Conservation (phyloP, 2,888 invertebrate species). For the Drosophila nr. perissopoda region DNA sequence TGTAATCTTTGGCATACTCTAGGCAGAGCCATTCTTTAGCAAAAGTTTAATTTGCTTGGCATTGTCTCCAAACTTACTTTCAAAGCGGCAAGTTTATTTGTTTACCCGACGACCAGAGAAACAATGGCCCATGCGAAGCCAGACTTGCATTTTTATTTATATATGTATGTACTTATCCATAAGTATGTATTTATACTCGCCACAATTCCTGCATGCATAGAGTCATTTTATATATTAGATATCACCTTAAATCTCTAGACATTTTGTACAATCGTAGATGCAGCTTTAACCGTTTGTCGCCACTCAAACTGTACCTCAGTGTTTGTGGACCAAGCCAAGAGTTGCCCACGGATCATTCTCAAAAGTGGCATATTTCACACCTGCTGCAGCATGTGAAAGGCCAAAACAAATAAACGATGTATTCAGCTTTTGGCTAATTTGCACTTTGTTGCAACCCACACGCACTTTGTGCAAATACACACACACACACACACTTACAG, state of each 20-base stretch:
- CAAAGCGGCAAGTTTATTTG: not conserved
- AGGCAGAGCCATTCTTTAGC: not conserved
- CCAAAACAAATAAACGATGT: conserved; percentile 3
- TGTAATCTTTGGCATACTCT: not conserved
- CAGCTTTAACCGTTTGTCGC: not conserved
- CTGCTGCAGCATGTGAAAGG: conserved; percentile 32
- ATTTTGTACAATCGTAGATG: not conserved
- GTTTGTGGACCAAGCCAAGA: conserved; percentile 4
- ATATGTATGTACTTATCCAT: not conserved
- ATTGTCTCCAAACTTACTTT: not conserved
- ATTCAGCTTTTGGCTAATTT: conserved; percentile 16
- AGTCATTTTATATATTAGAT: not conserved
- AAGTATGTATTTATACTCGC: not conserved
- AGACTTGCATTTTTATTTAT: too few species aligned
- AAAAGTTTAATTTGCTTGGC: not conserved
- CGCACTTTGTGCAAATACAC: conserved; percentile 35
- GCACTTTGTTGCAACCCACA: conserved; percentile 40
- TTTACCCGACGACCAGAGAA: too few species aligned
- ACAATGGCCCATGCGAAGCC: too few species aligned
- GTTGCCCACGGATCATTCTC: not conserved
- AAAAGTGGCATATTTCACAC: conserved; percentile 11
- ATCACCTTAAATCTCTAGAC: not conserved
- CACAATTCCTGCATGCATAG: not conserved
- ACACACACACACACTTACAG: not conserved
- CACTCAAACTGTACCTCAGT: not conserved